Conservation (phyloP, 2,797 vertebrate genomes). For the Hybognathus amarus region DNA sequence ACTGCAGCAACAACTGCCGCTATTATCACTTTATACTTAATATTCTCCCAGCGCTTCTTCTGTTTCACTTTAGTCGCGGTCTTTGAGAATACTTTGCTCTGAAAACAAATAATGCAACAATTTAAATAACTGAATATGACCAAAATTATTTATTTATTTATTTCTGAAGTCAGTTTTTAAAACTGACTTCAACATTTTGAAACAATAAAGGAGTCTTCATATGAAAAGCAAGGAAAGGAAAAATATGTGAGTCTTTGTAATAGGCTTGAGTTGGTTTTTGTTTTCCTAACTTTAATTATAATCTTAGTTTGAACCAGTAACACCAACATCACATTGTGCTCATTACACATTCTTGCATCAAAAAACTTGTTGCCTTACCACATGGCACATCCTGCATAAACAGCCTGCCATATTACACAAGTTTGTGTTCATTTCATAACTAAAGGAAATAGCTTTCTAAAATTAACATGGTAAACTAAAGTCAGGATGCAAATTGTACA, state of each 20-base stretch:
- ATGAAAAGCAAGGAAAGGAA: background rate
- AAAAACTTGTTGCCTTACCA: constrained; percentile 63
- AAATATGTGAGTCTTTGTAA: background rate
- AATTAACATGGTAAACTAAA: constrained; percentile 77
- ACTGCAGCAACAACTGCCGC: constrained; percentile 46
- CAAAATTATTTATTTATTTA: background rate
- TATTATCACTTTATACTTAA: constrained; percentile 71
- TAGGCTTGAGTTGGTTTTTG: background rate
- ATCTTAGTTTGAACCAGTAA: background rate
- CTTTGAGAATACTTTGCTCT: constrained; percentile 77
- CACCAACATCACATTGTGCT: background rate
- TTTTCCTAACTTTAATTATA: background rate
- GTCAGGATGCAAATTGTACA: constrained; percentile 82
- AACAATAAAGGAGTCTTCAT: background rate
- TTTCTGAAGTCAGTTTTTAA: too few relatives aligned
- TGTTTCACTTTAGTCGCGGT: constrained; percentile 72
- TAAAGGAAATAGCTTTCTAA: constrained; percentile 83
- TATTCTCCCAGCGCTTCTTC: constrained; percentile 69
- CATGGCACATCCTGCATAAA: constrained; percentile 61
- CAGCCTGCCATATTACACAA: constrained; percentile 66
- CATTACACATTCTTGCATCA: too few relatives aligned
- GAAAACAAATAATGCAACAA: constrained; percentile 17
- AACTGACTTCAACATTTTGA: background rate
- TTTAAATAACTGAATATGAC: background rate
- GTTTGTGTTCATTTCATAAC: constrained; percentile 74